Percentiles rank a stretch among this genome's conserved stretches.
Conservation (phyloP, 53 echinoderm and acorn worm genomes). For the Temnopleurus reevesii region DNA sequence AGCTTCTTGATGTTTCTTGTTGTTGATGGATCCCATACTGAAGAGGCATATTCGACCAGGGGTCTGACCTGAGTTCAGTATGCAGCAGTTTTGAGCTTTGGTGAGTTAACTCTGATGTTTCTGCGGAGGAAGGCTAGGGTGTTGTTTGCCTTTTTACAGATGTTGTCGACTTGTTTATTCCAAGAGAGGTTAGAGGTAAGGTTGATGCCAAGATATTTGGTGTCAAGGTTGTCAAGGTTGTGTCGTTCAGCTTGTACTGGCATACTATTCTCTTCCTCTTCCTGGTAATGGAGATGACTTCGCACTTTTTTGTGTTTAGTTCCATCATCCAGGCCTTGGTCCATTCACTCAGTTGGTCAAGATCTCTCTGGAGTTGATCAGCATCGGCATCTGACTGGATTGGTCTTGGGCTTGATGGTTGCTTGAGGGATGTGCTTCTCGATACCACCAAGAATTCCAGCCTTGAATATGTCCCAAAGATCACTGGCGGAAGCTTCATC, state of each 20-base stretch:
- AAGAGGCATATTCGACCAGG: slow-evolving; percentile 23
- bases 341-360: background rate
- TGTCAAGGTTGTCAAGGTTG: too few species aligned
- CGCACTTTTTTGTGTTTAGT: slow-evolving; percentile 22
- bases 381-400: slow-evolving; percentile 3
- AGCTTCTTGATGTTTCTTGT: slow-evolving; percentile 25
- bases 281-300: slow-evolving; percentile 4
- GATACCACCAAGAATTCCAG: background rate
- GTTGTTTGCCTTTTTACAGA: slow-evolving; percentile 19
- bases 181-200: slow-evolving; percentile 18
- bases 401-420: too few species aligned
- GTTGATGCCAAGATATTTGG: background rate
- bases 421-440: too few species aligned
- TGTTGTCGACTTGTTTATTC: background rate
- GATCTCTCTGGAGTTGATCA: background rate
- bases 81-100: slow-evolving; percentile 32
- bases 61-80: slow-evolving; percentile 11
- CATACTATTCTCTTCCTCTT: background rate
- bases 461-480: slow-evolving; percentile 1
- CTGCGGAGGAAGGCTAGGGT: background rate
- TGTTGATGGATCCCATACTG: slow-evolving; percentile 52
- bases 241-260: slow-evolving; percentile 2
- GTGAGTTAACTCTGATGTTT: background rate
- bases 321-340: background rate
- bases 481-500: background rate